Conservation (phyloP, 2,113 vertebrate genomes). For the Seriola dumerili region DNA sequence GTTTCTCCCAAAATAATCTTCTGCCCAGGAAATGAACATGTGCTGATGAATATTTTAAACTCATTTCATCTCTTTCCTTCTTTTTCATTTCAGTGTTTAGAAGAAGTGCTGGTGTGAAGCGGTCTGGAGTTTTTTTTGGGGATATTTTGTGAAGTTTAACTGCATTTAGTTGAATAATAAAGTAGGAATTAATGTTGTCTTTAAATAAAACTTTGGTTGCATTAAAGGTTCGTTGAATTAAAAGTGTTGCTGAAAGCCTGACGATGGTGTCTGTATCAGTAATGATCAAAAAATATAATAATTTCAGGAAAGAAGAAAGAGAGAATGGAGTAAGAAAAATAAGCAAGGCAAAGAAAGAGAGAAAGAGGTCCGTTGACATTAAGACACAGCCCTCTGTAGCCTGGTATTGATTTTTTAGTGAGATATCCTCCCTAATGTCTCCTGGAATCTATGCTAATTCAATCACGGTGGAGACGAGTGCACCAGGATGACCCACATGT, state of each 20-base stretch:
- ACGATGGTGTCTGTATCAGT: neutral
- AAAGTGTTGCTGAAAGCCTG: neutral
- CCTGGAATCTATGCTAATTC: slow-evolving; percentile 53
- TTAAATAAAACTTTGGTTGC: neutral
- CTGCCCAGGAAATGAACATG: slow-evolving; percentile 8
- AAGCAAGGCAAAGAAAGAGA: neutral
- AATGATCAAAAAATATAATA: neutral
- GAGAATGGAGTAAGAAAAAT: neutral
- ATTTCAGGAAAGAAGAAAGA: neutral
- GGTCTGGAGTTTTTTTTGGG: too few relatives aligned
- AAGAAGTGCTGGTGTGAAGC: neutral
- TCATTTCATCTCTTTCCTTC: slow-evolving; percentile 16
- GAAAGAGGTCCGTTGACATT: slow-evolving; percentile 9
- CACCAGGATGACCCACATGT: slow-evolving; percentile 4
- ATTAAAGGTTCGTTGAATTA: neutral
- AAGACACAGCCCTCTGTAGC: slow-evolving; percentile 2
- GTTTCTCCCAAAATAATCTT: slow-evolving; percentile 13
- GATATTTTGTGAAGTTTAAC: too few relatives aligned
- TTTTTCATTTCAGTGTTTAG: neutral
- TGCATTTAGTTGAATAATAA: too few relatives aligned
- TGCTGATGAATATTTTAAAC: slow-evolving; percentile 23
- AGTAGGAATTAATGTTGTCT: too few relatives aligned
- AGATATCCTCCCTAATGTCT: slow-evolving; percentile 21
- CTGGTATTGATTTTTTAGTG: slow-evolving; percentile 36
- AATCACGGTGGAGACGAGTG: slow-evolving; percentile 7